Percentiles rank a stretch among this genome's conserved stretches.
Conservation (phyloP, 2,113 vertebrate species). For the Solenodon paradoxus region DNA sequence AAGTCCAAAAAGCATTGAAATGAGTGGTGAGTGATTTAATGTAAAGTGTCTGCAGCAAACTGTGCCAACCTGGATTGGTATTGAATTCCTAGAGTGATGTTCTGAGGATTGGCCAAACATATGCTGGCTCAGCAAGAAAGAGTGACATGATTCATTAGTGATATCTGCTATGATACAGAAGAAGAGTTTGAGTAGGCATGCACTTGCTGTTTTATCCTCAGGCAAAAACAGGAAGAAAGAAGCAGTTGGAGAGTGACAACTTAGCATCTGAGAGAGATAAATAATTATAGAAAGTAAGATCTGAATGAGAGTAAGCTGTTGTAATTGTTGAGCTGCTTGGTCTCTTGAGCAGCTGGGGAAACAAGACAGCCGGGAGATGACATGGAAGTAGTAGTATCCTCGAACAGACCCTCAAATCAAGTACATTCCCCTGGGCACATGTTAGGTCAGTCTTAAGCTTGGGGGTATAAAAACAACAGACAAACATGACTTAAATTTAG, state of each 20-base stretch:
- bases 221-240: background rate
- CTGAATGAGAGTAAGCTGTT: background rate
- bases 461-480: background rate
- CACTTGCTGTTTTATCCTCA: background rate
- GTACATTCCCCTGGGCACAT: background rate
- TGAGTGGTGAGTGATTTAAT: constrained; percentile 27
- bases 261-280: background rate
- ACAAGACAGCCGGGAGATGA: background rate
- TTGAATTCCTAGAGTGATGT: constrained; percentile 28
- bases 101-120: background rate
- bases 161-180: background rate
- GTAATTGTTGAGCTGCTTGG: background rate
- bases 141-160: constrained; percentile 48
- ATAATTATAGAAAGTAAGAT: background rate
- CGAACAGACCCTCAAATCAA: background rate
- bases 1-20: background rate
- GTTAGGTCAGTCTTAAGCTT: background rate
- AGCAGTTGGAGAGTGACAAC: background rate
- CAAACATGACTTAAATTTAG: background rate
- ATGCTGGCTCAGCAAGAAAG: constrained; percentile 45
- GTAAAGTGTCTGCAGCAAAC: background rate
- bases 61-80: constrained; percentile 36
- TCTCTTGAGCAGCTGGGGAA: background rate
- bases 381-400: background rate
- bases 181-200: background rate